Conservation (phyloP, 2,888 invertebrate genomes). For the Leptopilina syphax region DNA sequence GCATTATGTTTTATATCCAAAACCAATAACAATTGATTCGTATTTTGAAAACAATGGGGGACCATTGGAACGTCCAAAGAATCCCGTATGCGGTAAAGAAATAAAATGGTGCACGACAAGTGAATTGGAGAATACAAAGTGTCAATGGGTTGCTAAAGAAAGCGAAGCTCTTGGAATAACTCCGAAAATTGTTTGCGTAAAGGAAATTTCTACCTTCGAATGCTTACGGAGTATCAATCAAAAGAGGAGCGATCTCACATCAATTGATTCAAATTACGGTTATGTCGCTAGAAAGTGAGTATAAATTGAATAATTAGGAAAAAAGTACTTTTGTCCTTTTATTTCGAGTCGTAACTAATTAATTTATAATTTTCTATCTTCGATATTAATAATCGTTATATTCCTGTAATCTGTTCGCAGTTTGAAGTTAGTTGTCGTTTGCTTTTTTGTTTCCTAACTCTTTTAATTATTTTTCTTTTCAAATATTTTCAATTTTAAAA, state of each 20-base stretch:
- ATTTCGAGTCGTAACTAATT: not conserved
- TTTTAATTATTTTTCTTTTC: too few species aligned
- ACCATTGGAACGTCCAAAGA: constrained; percentile 47
- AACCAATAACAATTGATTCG: constrained; percentile 29
- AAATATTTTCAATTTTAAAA: too few species aligned
- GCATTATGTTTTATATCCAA: not conserved
- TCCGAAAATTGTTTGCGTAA: constrained; percentile 79
- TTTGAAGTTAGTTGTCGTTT: too few species aligned
- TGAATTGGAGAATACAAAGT: constrained; percentile 79
- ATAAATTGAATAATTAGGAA: not conserved
- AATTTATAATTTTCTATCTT: not conserved
- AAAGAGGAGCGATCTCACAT: constrained; percentile 79
- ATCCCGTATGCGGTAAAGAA: constrained; percentile 59
- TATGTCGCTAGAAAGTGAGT: constrained; percentile 82
- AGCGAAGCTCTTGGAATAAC: constrained; percentile 80
- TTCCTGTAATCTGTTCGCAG: too few species aligned
- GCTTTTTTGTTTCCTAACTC: too few species aligned
- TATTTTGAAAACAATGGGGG: constrained; percentile 53
- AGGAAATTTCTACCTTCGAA: constrained; percentile 75
- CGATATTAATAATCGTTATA: too few species aligned
- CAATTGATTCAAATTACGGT: constrained; percentile 82
- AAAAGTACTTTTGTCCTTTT: not conserved
- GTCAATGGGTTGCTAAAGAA: constrained; percentile 80
- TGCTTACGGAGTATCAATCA: constrained; percentile 80
- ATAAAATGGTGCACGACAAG: constrained; percentile 82